A percentile compares a stretch with the other conserved stretches of the same genome.
Conservation (phyloP, 2,113 vertebrate genomes). For the Microtus oregoni region DNA sequence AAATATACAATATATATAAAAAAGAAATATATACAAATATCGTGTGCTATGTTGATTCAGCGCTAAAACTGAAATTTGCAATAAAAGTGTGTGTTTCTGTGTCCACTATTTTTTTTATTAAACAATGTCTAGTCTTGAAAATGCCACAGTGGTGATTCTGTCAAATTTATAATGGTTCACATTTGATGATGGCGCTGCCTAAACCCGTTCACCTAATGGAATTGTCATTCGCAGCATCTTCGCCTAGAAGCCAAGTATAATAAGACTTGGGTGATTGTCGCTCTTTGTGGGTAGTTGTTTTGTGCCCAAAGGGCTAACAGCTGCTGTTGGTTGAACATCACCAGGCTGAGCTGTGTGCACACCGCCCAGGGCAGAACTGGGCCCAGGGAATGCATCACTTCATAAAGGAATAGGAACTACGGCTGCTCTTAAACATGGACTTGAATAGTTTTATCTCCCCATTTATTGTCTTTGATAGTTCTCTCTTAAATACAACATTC, state of each 20-base stretch:
- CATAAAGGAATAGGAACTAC: slow-evolving; percentile 59
- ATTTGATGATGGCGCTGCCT: slow-evolving; percentile 29
- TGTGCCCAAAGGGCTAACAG: slow-evolving; percentile 63
- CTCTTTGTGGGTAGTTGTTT: slow-evolving; percentile 40
- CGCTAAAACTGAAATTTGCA: slow-evolving; percentile 21
- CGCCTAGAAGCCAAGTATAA: slow-evolving; percentile 63
- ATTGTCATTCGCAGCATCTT: slow-evolving; percentile 63
- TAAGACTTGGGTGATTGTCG: slow-evolving; percentile 64
- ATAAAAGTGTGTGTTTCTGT: slow-evolving; percentile 18
- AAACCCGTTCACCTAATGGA: slow-evolving; percentile 59
- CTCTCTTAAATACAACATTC: slow-evolving; percentile 31
- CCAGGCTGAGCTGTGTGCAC: background rate
- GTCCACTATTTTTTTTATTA: background rate
- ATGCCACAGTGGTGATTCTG: slow-evolving; percentile 62
- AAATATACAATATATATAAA: slow-evolving; percentile 22
- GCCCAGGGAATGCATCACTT: slow-evolving; percentile 51
- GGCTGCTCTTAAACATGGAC: slow-evolving; percentile 58
- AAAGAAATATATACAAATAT: slow-evolving; percentile 15
- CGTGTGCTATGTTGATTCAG: background rate
- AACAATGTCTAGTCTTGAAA: slow-evolving; percentile 50
- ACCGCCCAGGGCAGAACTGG: slow-evolving; percentile 62
- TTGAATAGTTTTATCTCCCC: slow-evolving; percentile 70
- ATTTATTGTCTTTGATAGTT: slow-evolving; percentile 53
- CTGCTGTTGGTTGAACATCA: slow-evolving; percentile 49
- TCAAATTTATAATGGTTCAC: slow-evolving; percentile 56